Base-by-base conservation (phyloP, 2,888 invertebrate species). In the Tanypteryx hageni region DNA sequence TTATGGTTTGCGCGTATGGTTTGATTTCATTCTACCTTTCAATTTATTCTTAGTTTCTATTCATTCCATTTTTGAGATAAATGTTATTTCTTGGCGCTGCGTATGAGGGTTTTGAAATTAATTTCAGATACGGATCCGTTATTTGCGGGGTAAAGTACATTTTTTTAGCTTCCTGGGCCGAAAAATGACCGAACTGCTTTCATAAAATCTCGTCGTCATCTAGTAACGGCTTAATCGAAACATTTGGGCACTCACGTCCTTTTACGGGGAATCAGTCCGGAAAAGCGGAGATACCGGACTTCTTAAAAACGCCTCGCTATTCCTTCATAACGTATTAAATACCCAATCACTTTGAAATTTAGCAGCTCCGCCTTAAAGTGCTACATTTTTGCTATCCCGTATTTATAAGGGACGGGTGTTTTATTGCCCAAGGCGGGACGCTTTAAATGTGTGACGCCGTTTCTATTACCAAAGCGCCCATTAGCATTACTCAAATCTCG, bases 381-480 rank as follows among this genome's bases (percentile, higher is more conserved):
- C 56, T 56, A 16, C 44, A 44, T 57, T n/a, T 56, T 5, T 44
- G 56, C 56, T n/a, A 14, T 14, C 3, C 0, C 5, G 0, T 83
- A 44, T 10, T 56, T 10, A 83, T 57, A 7, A 83, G 0, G 56
- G 10, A 83, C n/a, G 57, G 16, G 44, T 44, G 57, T 13, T 57
- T 83, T 57, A 57, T 18, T 18, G n/a, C 3, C 83, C 56, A 18
- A 83, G 14, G 83, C 83, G 57, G 57, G n/a, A 5, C 18, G 57
- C 18, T 18, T n/a, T 56, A 83, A 56, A 83, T 83, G 56, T 8
- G 14, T 18, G 14, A n/a, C 83, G 16, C 64, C 4, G 16, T 56
- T 83, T 83, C 83, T 83, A 83, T 83, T 83, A 83, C 83, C 1
- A 16, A 18, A 18, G 56, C 9, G 57, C 83, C 83, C n/a, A 83